A percentile compares a stretch with the other conserved stretches of the same genome.
Conservation (phyloP, 2,113 vertebrate genomes). For the Peromyscus leucopus region DNA sequence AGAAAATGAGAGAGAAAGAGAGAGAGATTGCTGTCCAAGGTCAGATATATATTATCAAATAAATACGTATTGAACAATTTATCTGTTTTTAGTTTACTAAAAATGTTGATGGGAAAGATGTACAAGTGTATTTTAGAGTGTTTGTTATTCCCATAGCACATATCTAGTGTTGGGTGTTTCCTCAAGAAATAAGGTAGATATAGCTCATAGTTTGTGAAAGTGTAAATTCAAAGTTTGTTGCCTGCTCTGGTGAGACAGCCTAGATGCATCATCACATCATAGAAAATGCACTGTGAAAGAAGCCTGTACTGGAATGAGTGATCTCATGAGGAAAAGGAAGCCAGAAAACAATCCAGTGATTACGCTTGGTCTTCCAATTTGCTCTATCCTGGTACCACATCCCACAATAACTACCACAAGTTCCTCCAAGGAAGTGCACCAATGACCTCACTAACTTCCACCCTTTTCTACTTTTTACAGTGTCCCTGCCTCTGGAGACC, state of each 20-base stretch:
- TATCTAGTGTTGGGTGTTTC: background rate
- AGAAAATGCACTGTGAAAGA: background rate
- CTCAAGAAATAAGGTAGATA: background rate
- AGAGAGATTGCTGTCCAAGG: background rate
- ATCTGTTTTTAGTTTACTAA: background rate
- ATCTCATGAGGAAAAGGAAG: background rate
- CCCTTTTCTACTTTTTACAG: background rate
- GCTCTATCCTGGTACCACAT: background rate
- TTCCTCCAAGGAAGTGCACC: background rate
- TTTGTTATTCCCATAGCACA: background rate
- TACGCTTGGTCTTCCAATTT: background rate
- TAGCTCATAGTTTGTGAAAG: background rate
- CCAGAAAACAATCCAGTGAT: background rate
- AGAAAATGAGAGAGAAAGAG: background rate
- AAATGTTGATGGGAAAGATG: background rate
- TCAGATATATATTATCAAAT: background rate
- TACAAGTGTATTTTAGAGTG: background rate
- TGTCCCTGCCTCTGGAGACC: too few species aligned
- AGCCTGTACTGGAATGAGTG: accelerated
- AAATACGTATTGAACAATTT: background rate
- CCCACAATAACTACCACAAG: background rate
- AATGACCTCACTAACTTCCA: too few species aligned
- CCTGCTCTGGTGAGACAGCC: background rate
- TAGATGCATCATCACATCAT: background rate
- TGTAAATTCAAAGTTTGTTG: background rate